Base-by-base conservation (phyloP, 1,140 invertebrate species). In the Saccostrea echinata region DNA sequence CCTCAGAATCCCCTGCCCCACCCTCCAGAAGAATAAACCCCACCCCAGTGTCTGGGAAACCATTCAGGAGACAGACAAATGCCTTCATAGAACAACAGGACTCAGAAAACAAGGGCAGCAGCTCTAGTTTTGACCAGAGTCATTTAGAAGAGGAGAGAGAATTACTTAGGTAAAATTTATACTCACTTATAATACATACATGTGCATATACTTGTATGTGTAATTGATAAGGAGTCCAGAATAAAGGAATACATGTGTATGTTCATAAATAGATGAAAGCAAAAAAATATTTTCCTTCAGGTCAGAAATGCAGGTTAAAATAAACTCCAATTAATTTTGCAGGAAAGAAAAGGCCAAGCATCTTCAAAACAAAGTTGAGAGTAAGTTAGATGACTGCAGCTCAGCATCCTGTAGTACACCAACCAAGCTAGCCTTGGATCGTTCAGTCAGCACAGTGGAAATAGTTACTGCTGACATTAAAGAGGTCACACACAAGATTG, bases 401-500 rank as follows among this genome's bases (percentile, higher is more conserved):
- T 35, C 18, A 55, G n/a, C 27, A 24, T 43, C 85, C 64, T 53
- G 35, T 87, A 30, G 30, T 8, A 93, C 92, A 53, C 92, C 92
- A 11, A 91, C 90, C 24, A 92, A 93, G 87, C 2, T 16, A 2
- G 27, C n/a, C 0, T 21, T 91, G 51, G 88, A 91, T 52, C 88
- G 89, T n/a, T 82, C 84, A 16, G 81, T 61, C 61, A 93, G 92
- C 55, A 84, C 91, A 24, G 84, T 86, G 21, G 91, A 93, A 80
- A 87, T 90, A 12, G 82, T 84, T 27, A 64, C 84, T 55, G 92
- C 93, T 55, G 84, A 89, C 43, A 80, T 84, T n/a, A 53, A 43
- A 30, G 87, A 89, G 84, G 95, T 96, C 6, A 95, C 95, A 1
- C 92, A 95, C 90, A 87, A 90, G 52, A 82, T 94, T 9, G 88